phyloP scores from a whole-genome alignment of 2,888 invertebrate genomes.

The Apotomis betuletana region DNA sequence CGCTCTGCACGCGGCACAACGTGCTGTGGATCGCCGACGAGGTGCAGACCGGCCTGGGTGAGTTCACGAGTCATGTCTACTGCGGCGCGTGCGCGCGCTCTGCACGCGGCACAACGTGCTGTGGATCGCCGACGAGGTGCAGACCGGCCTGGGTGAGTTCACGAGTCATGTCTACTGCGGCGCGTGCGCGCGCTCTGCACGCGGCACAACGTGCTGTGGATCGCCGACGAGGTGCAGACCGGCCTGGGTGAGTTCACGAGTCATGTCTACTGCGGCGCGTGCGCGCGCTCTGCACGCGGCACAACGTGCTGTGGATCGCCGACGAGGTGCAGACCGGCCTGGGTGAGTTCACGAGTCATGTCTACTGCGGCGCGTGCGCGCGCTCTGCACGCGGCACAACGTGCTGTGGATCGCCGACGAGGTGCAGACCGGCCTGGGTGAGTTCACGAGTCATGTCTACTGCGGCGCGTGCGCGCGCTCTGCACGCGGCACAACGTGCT shows the following conservation, averaged over 20 bases:
- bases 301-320: constrained; percentile 96
- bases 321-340: constrained; percentile 99
- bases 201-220: constrained; percentile 95
- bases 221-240: constrained; percentile 98
- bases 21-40: constrained; percentile 98
- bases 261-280: constrained; percentile 90
- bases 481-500: constrained; percentile 95
- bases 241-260: no score
- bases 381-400: constrained; percentile 94
- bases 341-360: no score
- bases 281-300: constrained; percentile 92
- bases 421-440: constrained; percentile 98
- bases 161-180: no score
- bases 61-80: no score
- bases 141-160: no score
- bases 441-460: no score
- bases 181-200: constrained; percentile 93
- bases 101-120: constrained; percentile 95
- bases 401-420: constrained; percentile 98
- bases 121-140: constrained; percentile 98
- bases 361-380: constrained; percentile 90
- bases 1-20: constrained; percentile 94
- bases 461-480: constrained; percentile 90
- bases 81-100: constrained; percentile 90
- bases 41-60: constrained; percentile 98